Evolutionary conservation across 1,140 invertebrate species (phyloP).

Genomic region (Andrena cerasifolii): DNA sequence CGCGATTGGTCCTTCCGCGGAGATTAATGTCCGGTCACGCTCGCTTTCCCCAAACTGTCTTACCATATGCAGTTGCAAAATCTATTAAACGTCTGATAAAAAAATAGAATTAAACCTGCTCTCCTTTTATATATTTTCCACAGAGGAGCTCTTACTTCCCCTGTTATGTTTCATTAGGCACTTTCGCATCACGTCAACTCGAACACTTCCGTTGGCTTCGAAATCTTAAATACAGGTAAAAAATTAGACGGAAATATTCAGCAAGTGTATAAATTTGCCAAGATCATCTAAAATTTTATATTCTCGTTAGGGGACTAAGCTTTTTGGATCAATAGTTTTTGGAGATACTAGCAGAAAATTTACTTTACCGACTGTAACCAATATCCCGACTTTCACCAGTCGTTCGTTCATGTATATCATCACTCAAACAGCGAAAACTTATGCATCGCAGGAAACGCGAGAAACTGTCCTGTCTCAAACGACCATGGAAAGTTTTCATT

Average conservation of each 20-base stretch:
- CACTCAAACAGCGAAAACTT: too few relatives aligned
- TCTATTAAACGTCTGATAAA: not conserved
- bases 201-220: too few relatives aligned
- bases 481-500: not conserved
- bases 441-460: too few relatives aligned
- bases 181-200: not conserved
- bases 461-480: too few relatives aligned
- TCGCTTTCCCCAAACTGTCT: not conserved
- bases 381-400: not conserved
- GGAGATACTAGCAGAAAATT: not conserved
- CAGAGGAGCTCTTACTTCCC: not conserved
- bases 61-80: not conserved
- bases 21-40: not conserved
- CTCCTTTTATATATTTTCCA: too few relatives aligned
- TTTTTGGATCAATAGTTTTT: not conserved
- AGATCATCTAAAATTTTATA: too few relatives aligned
- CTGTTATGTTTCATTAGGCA: not conserved
- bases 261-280: too few relatives aligned
- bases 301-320: too few relatives aligned
- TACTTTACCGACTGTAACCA: conserved; percentile 12
- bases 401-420: not conserved
- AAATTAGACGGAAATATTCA: too few relatives aligned
- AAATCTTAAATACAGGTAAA: too few relatives aligned
- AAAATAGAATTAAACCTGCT: too few relatives aligned
- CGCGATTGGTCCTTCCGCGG: not conserved